Evolutionary conservation across 2,113 vertebrate genomes (phyloP).

Genomic region (Urocynchramus pylzowi): DNA sequence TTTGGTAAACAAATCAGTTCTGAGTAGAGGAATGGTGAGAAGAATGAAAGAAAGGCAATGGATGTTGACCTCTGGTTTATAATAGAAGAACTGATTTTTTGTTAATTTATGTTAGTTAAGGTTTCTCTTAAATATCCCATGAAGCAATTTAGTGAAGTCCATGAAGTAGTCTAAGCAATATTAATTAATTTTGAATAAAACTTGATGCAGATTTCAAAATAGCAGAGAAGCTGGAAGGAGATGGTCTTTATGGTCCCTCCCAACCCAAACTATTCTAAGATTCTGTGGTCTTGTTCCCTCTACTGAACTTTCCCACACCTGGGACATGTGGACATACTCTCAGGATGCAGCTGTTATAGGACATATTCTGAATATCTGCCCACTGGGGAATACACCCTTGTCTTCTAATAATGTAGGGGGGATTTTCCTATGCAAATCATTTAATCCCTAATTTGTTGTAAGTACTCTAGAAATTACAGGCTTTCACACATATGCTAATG

Average conservation of each 20-base stretch:
- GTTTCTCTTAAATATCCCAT: not conserved
- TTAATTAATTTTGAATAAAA: not conserved
- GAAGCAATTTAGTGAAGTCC: not conserved
- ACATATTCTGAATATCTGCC: not conserved
- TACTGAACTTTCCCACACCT: not conserved
- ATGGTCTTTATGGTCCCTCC: not conserved
- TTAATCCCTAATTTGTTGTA: not conserved
- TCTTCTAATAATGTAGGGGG: not conserved
- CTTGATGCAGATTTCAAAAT: not conserved
- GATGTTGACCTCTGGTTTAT: not conserved
- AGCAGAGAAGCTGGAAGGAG: accelerated
- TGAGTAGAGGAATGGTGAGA: not conserved
- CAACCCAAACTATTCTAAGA: not conserved
- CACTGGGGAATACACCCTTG: not conserved
- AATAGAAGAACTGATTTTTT: not conserved
- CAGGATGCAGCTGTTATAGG: accelerated
- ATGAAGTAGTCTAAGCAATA: not conserved
- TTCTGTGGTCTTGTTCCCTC: not conserved
- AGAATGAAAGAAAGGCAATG: not conserved
- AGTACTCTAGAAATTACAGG: not conserved
- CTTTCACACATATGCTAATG: not conserved
- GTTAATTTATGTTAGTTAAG: not conserved
- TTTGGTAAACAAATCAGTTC: not conserved
- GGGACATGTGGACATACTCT: accelerated
- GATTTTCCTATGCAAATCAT: not conserved